A percentile compares a stretch with the other conserved stretches of the same genome.
Evolutionary conservation across 2,797 vertebrate genomes (phyloP).

Genomic region (Sebastes ruberrimus): DNA sequence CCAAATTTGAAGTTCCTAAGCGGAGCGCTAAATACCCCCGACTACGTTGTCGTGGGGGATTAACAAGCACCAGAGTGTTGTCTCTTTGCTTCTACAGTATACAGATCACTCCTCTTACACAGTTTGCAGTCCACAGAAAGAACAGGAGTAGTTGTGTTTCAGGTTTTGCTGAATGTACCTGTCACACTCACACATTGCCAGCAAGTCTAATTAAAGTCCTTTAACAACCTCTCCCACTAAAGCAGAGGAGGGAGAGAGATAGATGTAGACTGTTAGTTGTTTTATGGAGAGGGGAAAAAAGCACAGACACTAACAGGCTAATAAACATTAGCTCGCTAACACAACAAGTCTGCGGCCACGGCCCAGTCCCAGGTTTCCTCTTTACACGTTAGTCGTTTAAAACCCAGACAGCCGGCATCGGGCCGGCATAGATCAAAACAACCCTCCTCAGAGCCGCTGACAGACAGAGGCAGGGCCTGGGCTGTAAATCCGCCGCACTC

Average conservation of each 20-base stretch:
- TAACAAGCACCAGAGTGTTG: too few relatives aligned
- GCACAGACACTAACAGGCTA: constrained; percentile 55
- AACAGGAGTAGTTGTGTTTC: neutral
- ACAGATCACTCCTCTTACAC: neutral
- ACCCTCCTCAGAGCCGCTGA: constrained; percentile 49
- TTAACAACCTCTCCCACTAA: constrained; percentile 23
- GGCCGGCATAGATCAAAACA: constrained; percentile 56
- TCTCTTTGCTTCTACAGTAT: too few relatives aligned
- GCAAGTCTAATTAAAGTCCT: constrained; percentile 34
- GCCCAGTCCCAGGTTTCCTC: constrained; percentile 12
- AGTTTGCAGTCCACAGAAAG: neutral
- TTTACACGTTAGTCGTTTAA: constrained; percentile 58
- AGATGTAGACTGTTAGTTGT: constrained; percentile 29
- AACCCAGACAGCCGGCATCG: constrained; percentile 38
- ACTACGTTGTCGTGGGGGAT: too few relatives aligned
- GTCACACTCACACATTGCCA: constrained; percentile 15
- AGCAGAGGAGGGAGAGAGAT: neutral
- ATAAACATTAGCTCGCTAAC: constrained; percentile 63
- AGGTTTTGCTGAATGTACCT: constrained; percentile 1
- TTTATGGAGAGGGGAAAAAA: constrained; percentile 49
- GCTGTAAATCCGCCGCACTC: constrained; percentile 71
- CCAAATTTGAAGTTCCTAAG: too few relatives aligned
- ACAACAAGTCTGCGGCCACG: constrained; percentile 24
- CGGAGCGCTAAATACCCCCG: too few relatives aligned
- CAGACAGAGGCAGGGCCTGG: constrained; percentile 48